Evolutionary conservation across 2,113 vertebrate species (phyloP).

Genomic region (Ranitomeya variabilis): DNA sequence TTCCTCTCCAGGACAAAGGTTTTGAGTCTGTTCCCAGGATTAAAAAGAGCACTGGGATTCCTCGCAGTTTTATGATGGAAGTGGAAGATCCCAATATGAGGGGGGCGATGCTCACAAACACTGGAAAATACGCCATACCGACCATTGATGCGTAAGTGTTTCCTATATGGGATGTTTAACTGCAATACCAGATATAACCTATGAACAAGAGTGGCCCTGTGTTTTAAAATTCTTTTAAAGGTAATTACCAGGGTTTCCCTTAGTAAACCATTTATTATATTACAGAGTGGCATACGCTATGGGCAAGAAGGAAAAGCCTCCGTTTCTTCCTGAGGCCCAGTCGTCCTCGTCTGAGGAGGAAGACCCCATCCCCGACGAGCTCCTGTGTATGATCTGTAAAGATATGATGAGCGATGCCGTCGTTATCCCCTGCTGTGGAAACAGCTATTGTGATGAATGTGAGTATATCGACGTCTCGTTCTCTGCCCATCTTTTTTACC

Average conservation of each 20-base stretch:
- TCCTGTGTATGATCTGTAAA: slow-evolving; percentile 92
- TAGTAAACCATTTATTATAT: slow-evolving; percentile 23
- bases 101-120: slow-evolving; percentile 96
- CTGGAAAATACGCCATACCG: slow-evolving; percentile 91
- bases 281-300: slow-evolving; percentile 91
- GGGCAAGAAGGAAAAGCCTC: slow-evolving; percentile 95
- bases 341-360: slow-evolving; percentile 82
- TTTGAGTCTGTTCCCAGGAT: slow-evolving; percentile 86
- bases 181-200: not conserved
- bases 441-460: slow-evolving; percentile 99
- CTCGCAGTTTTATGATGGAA: slow-evolving; percentile 95
- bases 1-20: slow-evolving; percentile 83
- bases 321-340: slow-evolving; percentile 82
- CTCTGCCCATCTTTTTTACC: too few relatives aligned
- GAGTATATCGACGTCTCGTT: slow-evolving; percentile 64
- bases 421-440: slow-evolving; percentile 97
- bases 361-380: slow-evolving; percentile 87
- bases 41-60: slow-evolving; percentile 97
- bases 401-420: slow-evolving; percentile 94
- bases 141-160: slow-evolving; percentile 93
- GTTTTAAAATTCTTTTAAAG: too few relatives aligned
- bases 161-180: not conserved
- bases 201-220: not conserved
- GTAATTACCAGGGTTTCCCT: not conserved
- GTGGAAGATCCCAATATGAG: slow-evolving; percentile 94